A percentile compares a stretch with the other conserved stretches of the same genome.
Conservation (phyloP, 2,888 invertebrate genomes). For the Limnephilus rhombicus region DNA sequence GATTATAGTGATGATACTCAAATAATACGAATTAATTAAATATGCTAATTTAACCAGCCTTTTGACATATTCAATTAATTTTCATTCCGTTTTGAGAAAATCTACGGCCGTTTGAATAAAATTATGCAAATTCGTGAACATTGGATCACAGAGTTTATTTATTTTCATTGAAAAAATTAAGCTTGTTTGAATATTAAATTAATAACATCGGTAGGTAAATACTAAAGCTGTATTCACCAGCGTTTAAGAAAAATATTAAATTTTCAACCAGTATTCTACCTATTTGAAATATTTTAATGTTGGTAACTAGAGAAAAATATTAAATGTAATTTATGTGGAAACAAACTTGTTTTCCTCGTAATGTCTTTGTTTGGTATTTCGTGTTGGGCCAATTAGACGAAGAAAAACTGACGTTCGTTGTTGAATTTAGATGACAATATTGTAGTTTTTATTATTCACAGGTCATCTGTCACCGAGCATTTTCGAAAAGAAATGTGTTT, state of each 20-base stretch:
- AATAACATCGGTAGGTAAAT: neutral
- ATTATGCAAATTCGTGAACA: slow-evolving; percentile 22
- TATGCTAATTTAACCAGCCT: slow-evolving; percentile 11
- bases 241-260: neutral
- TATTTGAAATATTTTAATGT: neutral
- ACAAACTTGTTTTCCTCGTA: neutral
- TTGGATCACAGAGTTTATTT: neutral
- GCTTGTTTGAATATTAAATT: neutral
- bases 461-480: neutral
- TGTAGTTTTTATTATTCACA: neutral
- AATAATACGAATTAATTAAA: slow-evolving; percentile 31
- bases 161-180: neutral
- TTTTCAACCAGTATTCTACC: neutral
- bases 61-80: slow-evolving; percentile 38
- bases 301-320: neutral
- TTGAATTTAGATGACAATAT: neutral
- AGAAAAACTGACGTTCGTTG: neutral
- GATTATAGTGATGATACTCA: slow-evolving; percentile 17
- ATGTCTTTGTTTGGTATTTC: neutral
- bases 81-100: slow-evolving; percentile 28
- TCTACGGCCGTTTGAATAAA: neutral
- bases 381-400: neutral
- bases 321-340: neutral
- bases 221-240: neutral
- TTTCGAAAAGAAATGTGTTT: neutral